phyloP scores from a whole-genome alignment of 2,797 vertebrate species.

The Rhinoraja longicauda region DNA sequence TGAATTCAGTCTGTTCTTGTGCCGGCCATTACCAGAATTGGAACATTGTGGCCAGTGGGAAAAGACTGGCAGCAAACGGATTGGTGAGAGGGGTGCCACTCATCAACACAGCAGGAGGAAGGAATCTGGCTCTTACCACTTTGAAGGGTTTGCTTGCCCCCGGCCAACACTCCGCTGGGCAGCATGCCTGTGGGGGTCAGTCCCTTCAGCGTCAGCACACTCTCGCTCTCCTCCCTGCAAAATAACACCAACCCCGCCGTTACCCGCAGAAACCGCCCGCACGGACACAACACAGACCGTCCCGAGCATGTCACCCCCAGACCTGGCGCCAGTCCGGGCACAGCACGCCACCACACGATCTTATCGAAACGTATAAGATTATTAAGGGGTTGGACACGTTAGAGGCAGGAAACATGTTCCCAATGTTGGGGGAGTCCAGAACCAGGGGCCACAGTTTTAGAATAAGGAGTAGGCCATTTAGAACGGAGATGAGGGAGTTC shows the following conservation, averaged over 20 bases:
- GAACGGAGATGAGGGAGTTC: too few relatives aligned
- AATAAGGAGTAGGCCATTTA: too few relatives aligned
- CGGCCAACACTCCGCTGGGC: constrained; percentile 91
- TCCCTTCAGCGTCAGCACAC: constrained; percentile 92
- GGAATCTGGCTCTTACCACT: constrained; percentile 74
- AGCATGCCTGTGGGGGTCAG: constrained; percentile 97
- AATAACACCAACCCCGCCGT: neutral
- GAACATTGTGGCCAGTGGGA: neutral
- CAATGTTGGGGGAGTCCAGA: too few relatives aligned
- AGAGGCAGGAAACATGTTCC: too few relatives aligned
- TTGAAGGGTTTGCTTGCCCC: constrained; percentile 94
- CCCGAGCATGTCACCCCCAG: too few relatives aligned
- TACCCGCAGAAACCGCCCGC: neutral
- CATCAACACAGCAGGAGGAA: neutral
- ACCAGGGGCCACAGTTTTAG: too few relatives aligned
- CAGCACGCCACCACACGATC: too few relatives aligned
- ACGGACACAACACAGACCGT: neutral
- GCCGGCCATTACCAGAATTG: neutral
- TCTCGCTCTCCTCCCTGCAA: constrained; percentile 94
- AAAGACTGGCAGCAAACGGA: neutral
- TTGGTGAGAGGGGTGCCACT: neutral
- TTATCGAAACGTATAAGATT: too few relatives aligned
- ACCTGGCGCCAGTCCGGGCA: too few relatives aligned
- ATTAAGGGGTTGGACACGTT: too few relatives aligned
- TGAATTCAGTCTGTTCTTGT: neutral